Percentiles rank a stretch among this genome's conserved stretches.
These are phyloP conservation scores for Pipa parva DNA, from an alignment of 2,113 vertebrate genomes.

Conservation along the genomic window DNA sequence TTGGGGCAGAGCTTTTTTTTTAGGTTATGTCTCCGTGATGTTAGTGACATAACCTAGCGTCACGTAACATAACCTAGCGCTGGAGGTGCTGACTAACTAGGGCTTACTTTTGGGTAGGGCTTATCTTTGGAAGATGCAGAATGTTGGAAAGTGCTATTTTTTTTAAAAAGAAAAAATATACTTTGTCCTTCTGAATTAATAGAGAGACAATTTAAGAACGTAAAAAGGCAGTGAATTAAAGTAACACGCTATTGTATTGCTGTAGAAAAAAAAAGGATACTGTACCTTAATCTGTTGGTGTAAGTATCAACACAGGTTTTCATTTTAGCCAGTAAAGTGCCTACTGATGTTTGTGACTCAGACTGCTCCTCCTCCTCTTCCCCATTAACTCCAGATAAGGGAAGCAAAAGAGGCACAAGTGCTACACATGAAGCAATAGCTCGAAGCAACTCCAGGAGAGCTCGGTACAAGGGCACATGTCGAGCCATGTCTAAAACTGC, in stretches of 20 bases:
- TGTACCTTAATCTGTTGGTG: slow-evolving; percentile 89
- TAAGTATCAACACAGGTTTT: slow-evolving; percentile 98
- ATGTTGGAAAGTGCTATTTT: too few species aligned
- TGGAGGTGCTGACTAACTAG: too few species aligned
- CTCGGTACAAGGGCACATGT: slow-evolving; percentile 91
- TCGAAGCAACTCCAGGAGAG: slow-evolving; percentile 87
- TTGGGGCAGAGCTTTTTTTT: too few species aligned
- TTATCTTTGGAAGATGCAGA: too few species aligned
- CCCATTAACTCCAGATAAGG: slow-evolving; percentile 75
- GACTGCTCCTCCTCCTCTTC: slow-evolving; percentile 77
- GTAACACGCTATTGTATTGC: slow-evolving; percentile 39
- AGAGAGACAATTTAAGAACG: too few species aligned
- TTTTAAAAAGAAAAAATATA: too few species aligned
- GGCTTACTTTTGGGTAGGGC: too few species aligned
- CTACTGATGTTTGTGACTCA: slow-evolving; percentile 90
- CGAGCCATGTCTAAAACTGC: slow-evolving; percentile 95
- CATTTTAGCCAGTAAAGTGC: slow-evolving; percentile 95
- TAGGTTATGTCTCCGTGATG: too few species aligned
- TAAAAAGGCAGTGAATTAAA: too few species aligned
- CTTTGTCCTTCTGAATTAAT: too few species aligned
- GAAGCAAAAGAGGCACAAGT: slow-evolving; percentile 87
- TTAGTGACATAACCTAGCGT: too few species aligned
- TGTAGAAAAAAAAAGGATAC: slow-evolving; percentile 45
- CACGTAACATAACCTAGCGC: too few species aligned
- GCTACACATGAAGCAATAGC: slow-evolving; percentile 88